Evolutionary conservation across 2,797 vertebrate genomes (phyloP).

Genomic region (Bradypodion ventrale): DNA sequence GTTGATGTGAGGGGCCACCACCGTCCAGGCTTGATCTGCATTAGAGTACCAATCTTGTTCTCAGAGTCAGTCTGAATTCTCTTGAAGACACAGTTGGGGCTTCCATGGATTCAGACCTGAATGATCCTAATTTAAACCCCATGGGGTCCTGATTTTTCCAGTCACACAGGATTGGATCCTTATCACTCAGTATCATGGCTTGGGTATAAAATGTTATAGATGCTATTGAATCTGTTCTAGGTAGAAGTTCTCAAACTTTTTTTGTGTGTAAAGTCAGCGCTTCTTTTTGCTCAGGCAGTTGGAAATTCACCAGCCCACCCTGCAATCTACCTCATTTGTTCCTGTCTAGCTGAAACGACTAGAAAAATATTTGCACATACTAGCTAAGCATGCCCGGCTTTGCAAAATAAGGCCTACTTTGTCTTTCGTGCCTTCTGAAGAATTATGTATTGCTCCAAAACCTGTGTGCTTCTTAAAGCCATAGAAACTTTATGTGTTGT

Average conservation of each 20-base stretch:
- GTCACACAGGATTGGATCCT: background rate
- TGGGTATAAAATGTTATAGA: background rate
- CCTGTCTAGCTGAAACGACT: background rate
- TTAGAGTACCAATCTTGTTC: background rate
- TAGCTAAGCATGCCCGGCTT: background rate
- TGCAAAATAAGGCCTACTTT: background rate
- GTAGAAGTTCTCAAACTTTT: background rate
- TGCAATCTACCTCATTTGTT: background rate
- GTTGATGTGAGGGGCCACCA: background rate
- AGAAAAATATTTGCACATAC: background rate
- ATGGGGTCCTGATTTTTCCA: no score
- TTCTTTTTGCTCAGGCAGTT: background rate
- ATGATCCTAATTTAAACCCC: background rate
- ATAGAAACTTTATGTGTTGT: background rate
- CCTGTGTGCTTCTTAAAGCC: background rate
- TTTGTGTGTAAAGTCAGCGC: background rate
- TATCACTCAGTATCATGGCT: background rate
- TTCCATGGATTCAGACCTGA: background rate
- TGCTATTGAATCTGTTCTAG: background rate
- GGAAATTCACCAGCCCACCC: background rate
- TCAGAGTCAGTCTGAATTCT: background rate
- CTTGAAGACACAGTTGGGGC: background rate
- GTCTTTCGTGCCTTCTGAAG: background rate
- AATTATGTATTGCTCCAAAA: background rate
- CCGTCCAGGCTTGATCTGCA: background rate